Conservation (phyloP, 2,888 invertebrate genomes). For the Heliconius ismenius region DNA sequence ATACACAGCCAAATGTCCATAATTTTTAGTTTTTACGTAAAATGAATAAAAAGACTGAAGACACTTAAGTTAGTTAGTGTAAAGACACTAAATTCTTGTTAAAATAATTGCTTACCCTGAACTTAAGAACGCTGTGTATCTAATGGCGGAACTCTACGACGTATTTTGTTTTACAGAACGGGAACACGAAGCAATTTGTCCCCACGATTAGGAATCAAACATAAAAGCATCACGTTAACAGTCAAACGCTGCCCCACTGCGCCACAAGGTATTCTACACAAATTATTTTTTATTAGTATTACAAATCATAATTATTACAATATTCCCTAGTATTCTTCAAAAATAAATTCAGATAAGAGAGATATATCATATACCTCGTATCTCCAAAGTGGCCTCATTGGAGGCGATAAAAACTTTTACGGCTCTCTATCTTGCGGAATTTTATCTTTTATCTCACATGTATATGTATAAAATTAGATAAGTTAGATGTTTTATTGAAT, state of each 20-base stretch:
- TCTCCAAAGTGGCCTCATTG: constrained; percentile 34
- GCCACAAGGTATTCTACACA: background rate
- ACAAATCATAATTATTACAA: constrained; percentile 1
- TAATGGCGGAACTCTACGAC: too few relatives aligned
- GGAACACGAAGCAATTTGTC: too few relatives aligned
- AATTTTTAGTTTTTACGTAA: background rate
- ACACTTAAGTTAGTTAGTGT: too few relatives aligned
- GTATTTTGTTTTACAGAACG: too few relatives aligned
- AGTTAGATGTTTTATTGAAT: constrained; percentile 10
- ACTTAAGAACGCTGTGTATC: too few relatives aligned
- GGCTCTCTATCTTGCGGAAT: constrained; percentile 28
- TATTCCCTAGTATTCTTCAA: background rate
- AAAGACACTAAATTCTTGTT: too few relatives aligned
- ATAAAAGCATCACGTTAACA: background rate
- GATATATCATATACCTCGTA: constrained; percentile 28
- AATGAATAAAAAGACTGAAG: too few relatives aligned
- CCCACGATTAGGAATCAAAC: too few relatives aligned
- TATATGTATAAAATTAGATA: constrained; percentile 19
- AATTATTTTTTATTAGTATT: background rate
- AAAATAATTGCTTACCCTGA: too few relatives aligned
- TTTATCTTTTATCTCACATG: constrained; percentile 26
- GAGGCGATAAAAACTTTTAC: constrained; percentile 37
- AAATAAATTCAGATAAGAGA: constrained; percentile 20
- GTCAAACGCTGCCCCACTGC: background rate
- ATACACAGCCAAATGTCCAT: background rate